These are phyloP conservation scores for Dicyrtoma fusca DNA, from an alignment of 2,888 invertebrate genomes.

Conservation along the genomic window DNA sequence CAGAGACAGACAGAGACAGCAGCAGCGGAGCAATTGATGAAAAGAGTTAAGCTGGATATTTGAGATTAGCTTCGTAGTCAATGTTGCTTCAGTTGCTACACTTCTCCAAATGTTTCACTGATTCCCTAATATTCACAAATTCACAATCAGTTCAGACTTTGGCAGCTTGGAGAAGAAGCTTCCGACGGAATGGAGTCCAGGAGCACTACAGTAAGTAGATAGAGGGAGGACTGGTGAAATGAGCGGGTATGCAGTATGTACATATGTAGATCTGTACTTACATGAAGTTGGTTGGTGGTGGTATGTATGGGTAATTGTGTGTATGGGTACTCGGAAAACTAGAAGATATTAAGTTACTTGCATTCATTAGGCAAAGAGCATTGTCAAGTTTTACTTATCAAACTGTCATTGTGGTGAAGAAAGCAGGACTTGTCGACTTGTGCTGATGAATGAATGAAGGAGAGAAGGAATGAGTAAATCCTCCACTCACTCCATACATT, in stretches of 20 bases:
- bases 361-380: constrained; percentile 44
- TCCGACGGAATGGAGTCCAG: no score
- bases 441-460: constrained; percentile 23
- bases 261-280: no score
- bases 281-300: no score
- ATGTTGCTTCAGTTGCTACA: no score
- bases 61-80: constrained; percentile 23
- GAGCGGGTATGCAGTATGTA: no score
- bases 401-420: constrained; percentile 42
- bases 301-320: not conserved
- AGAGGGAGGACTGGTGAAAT: no score
- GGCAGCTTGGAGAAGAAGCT: no score
- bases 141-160: constrained; percentile 2
- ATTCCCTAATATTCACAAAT: no score
- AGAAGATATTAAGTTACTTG: constrained; percentile 38
- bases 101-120: no score
- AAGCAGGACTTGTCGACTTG: not conserved
- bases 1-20: not conserved
- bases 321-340: not conserved
- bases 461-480: not conserved
- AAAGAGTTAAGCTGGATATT: constrained; percentile 1
- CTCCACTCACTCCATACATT: constrained; percentile 9
- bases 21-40: not conserved
- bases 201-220: no score
- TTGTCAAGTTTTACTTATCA: constrained; percentile 42